Percentiles rank a stretch among this genome's conserved stretches.
Conservation (phyloP, 2,888 invertebrate genomes). For the Drosophila picticornis region DNA sequence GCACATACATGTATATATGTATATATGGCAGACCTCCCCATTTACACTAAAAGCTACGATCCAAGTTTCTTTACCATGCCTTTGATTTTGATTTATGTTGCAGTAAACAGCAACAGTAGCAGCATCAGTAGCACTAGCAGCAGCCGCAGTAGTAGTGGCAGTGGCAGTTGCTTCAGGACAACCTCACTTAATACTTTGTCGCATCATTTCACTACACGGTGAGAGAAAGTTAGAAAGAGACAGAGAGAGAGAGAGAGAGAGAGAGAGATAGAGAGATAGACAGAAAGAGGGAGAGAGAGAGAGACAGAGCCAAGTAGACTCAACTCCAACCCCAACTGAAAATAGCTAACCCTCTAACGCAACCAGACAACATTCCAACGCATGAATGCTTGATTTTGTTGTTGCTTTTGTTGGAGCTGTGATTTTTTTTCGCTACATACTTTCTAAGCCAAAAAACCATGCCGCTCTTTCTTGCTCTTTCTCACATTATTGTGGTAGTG, state of each 20-base stretch:
- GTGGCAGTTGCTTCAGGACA: constrained; percentile 47
- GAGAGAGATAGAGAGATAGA: not conserved
- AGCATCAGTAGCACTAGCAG: constrained; percentile 37
- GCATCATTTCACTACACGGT: constrained; percentile 71
- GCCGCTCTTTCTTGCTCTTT: constrained; percentile 31
- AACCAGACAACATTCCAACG: constrained; percentile 59
- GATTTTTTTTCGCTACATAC: constrained; percentile 62
- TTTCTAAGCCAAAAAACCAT: constrained; percentile 51
- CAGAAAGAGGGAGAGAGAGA: not conserved
- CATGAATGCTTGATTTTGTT: constrained; percentile 35
- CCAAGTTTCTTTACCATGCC: constrained; percentile 56
- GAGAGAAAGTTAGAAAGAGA: not conserved
- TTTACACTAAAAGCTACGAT: constrained; percentile 26
- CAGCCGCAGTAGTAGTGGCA: constrained; percentile 39
- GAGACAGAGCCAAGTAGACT: constrained; percentile 4
- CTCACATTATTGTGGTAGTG: constrained; percentile 61
- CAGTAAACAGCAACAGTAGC: constrained; percentile 60
- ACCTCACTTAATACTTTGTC: constrained; percentile 79
- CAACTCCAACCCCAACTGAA: constrained; percentile 24
- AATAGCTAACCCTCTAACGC: constrained; percentile 39
- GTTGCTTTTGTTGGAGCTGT: constrained; percentile 40
- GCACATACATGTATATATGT: constrained; percentile 6
- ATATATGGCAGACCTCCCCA: not conserved
- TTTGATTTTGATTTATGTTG: constrained; percentile 79
- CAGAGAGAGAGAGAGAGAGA: not conserved